phyloP scores from a whole-genome alignment of 2,113 vertebrate species.

The Tonatia bakeri region DNA sequence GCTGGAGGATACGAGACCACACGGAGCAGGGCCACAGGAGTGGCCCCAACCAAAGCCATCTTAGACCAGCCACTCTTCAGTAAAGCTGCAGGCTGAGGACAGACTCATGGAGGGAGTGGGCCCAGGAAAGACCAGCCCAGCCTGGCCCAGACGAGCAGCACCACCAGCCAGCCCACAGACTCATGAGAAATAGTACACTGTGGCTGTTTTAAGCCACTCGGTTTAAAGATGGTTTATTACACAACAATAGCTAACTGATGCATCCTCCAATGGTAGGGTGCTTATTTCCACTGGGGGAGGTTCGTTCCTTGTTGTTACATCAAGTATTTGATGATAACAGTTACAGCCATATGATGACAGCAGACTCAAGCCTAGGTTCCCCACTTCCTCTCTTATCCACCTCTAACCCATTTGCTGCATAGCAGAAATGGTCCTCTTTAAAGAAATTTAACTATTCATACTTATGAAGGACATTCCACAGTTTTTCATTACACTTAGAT shows the following conservation, averaged over 20 bases:
- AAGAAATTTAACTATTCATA: not conserved
- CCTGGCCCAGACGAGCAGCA: not conserved
- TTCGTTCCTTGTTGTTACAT: not conserved
- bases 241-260: not conserved
- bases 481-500: not conserved
- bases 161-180: not conserved
- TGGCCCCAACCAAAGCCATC: not conserved
- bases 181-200: not conserved
- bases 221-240: not conserved
- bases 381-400: not conserved
- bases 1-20: not conserved
- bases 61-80: not conserved
- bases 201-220: not conserved
- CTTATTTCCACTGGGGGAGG: not conserved
- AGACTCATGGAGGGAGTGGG: not conserved
- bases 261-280: not conserved
- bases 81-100: not conserved
- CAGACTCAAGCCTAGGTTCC: not conserved
- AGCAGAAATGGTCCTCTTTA: not conserved
- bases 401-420: not conserved
- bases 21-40: not conserved
- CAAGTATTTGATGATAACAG: not conserved
- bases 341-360: not conserved
- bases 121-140: not conserved
- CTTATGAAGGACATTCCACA: not conserved